phyloP scores from a whole-genome alignment of 2,113 vertebrate genomes.

The Malurus melanocephalus region DNA sequence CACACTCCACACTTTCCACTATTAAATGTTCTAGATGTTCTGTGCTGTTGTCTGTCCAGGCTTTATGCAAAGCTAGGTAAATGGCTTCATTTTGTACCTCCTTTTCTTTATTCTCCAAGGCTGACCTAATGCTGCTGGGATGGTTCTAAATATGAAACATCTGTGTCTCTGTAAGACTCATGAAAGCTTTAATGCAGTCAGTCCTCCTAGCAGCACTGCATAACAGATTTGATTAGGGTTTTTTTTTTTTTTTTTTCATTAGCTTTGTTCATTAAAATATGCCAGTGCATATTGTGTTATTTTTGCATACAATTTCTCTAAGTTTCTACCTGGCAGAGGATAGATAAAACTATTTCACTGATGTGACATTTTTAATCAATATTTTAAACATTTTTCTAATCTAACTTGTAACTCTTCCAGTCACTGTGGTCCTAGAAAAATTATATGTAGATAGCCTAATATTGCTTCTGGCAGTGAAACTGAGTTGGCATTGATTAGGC shows the following conservation, averaged over 20 bases:
- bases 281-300: background rate
- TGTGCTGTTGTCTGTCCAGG: background rate
- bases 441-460: background rate
- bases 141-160: background rate
- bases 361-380: background rate
- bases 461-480: background rate
- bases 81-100: background rate
- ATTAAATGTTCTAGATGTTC: background rate
- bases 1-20: background rate
- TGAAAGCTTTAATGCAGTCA: background rate
- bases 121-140: background rate
- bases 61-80: background rate
- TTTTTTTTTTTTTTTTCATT: background rate
- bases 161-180: background rate
- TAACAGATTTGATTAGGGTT: background rate
- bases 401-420: background rate
- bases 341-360: background rate
- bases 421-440: background rate
- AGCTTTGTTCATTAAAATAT: background rate
- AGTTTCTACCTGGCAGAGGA: background rate
- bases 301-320: background rate
- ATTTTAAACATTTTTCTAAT: background rate
- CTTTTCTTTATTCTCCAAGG: background rate
- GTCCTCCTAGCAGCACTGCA: background rate
- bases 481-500: background rate